Base-by-base conservation (phyloP, 2,797 vertebrate species). In the Channallabes apus region DNA sequence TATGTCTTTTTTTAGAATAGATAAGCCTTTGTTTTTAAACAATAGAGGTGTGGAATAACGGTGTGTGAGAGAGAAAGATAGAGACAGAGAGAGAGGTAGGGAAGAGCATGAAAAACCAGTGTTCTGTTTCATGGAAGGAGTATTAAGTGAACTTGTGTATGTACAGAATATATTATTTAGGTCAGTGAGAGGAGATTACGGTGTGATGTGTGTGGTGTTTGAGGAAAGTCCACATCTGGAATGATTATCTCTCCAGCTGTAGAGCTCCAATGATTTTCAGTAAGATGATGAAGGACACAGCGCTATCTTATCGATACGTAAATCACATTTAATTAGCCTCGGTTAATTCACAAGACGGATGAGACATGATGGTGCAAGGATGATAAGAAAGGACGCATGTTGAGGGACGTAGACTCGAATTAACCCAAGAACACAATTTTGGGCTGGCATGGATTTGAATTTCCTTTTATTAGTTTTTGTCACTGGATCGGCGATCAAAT, bases 11-110 rank as follows among this genome's bases (percentile, higher is more conserved):
- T 61, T 78, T 61, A 78, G 75, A 78, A 59, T 78, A 82, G 85
- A 64, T 86, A 77, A 82, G 80, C 20, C 29, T 35, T 85, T 86
- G 72, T 86, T 78, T 12, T 14, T 68, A 61, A 82, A 86, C 72
- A 86, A 69, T 69, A 61, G 85, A 82, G 80, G 85, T 77, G 71
- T 82, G 51, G 80, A 77, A 86, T 82, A 41, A 77, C 80, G 82
- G 32, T 59, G 61, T 77, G 51, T 9, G 41, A 59, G 68, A 59
- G 32, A n/a, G 69, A 51, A 32, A 38, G 38, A 38, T 0, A 38
- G 38, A 38, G 38, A 38, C 2, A 35, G 35, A 65, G 64, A 79
- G 68, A 61, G 12, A 58, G 14, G 51, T 6, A 24, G 15, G 24
- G 69, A 51, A 51, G 65, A 65, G 29, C 3, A 17, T 62, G 77